phyloP scores from a whole-genome alignment of 64 coral and sea anemone species.

The Porites lutea region DNA sequence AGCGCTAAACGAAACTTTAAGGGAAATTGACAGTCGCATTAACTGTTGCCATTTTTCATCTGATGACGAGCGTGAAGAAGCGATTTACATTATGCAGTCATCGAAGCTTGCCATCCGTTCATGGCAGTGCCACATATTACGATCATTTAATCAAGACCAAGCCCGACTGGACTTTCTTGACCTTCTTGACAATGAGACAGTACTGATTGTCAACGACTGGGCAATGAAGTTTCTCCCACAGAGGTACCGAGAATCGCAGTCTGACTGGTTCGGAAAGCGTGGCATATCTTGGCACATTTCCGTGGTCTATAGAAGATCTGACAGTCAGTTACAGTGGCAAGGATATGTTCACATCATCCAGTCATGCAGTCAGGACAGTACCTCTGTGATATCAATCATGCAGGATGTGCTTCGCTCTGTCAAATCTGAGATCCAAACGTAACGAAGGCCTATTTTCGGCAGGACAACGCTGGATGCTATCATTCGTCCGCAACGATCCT shows the following conservation, averaged over 20 bases:
- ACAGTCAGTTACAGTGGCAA: too few species aligned
- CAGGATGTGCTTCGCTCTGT: too few species aligned
- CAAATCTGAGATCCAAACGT: neutral
- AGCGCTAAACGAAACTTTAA: neutral
- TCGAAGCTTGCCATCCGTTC: too few species aligned
- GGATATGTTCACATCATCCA: too few species aligned
- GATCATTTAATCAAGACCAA: conserved; percentile 30
- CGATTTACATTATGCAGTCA: too few species aligned
- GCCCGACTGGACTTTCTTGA: conserved; percentile 1
- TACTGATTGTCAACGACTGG: conserved; percentile 2
- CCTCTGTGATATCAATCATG: too few species aligned
- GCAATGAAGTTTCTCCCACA: neutral
- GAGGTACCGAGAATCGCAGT: neutral
- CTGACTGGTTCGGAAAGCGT: neutral
- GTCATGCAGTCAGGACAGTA: too few species aligned
- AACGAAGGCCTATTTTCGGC: neutral
- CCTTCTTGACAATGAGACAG: neutral
- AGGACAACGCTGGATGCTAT: neutral
- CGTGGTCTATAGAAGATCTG: neutral
- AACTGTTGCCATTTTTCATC: neutral
- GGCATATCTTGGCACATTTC: neutral
- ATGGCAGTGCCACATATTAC: conserved; percentile 31
- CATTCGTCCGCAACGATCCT: too few species aligned
- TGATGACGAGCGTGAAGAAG: too few species aligned
- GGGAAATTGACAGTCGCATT: neutral